Evolutionary conservation across 2,113 vertebrate genomes (phyloP).

Genomic region (Atlantisia rogersi): DNA sequence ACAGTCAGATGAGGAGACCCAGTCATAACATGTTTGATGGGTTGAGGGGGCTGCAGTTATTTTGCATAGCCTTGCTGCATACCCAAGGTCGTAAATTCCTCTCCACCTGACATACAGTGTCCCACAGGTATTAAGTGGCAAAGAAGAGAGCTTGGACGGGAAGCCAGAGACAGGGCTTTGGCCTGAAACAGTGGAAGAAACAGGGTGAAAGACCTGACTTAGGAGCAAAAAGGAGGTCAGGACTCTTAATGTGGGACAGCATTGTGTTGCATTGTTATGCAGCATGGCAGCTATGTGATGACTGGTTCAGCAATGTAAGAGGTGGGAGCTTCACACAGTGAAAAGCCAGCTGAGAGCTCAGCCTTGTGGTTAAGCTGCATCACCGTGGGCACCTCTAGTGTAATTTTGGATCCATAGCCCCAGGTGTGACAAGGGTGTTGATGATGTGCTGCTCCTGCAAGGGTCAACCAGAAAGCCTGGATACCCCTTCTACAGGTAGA

Average conservation of each 20-base stretch:
- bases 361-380: neutral
- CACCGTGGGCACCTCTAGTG: neutral
- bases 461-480: neutral
- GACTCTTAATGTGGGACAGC: rapidly evolving
- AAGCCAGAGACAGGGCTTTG: neutral
- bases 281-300: neutral
- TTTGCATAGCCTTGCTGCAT: neutral
- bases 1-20: neutral
- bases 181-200: neutral
- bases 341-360: neutral
- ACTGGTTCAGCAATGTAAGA: neutral
- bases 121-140: neutral
- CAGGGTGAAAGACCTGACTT: neutral
- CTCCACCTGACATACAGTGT: neutral
- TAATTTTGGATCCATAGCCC: neutral
- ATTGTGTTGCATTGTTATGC: neutral
- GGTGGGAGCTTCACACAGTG: neutral
- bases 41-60: neutral
- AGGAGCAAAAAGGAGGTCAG: neutral
- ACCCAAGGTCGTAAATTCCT: neutral
- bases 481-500: neutral
- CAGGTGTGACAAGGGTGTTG: neutral
- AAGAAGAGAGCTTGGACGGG: neutral
- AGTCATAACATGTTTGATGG: neutral
- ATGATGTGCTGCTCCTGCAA: neutral